Evolutionary conservation across 2,797 vertebrate species (phyloP).

Genomic region (Sphaeramia orbicularis): DNA sequence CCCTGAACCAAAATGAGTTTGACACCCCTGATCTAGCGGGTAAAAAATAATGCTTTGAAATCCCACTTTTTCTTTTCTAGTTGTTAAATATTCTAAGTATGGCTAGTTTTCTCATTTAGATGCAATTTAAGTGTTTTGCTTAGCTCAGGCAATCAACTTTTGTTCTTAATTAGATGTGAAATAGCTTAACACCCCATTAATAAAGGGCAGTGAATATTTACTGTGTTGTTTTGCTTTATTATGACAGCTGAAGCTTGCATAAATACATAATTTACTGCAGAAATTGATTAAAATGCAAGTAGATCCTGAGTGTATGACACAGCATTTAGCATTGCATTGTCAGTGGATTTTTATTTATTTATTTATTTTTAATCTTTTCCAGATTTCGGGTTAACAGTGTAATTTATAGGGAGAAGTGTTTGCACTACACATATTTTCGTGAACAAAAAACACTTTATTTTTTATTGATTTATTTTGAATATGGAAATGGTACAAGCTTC

Average conservation of each 20-base stretch:
- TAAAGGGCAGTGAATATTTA: slow-evolving; percentile 26
- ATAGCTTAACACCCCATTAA: slow-evolving; percentile 26
- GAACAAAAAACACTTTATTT: too few relatives aligned
- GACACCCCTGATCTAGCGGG: too few relatives aligned
- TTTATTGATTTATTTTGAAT: too few relatives aligned
- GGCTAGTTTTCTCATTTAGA: slow-evolving; percentile 1
- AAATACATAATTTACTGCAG: neutral
- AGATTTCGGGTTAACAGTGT: too few relatives aligned
- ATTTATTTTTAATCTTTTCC: too few relatives aligned
- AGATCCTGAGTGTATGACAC: too few relatives aligned
- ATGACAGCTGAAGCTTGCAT: slow-evolving; percentile 6
- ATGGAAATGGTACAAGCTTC: too few relatives aligned
- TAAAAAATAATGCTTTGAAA: neutral
- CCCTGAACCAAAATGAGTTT: too few relatives aligned
- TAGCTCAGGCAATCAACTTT: slow-evolving; percentile 26
- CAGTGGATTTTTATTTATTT: too few relatives aligned
- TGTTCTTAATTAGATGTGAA: slow-evolving; percentile 40
- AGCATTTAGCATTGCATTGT: too few relatives aligned
- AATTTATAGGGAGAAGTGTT: too few relatives aligned
- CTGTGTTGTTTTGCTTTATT: slow-evolving; percentile 16
- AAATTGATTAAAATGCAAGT: neutral
- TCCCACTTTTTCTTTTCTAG: neutral
- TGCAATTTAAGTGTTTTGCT: slow-evolving; percentile 1
- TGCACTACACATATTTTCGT: too few relatives aligned
- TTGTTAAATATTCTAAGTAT: neutral